phyloP scores from a whole-genome alignment of 2,888 invertebrate genomes.

The Leptinotarsa peninsularis region DNA sequence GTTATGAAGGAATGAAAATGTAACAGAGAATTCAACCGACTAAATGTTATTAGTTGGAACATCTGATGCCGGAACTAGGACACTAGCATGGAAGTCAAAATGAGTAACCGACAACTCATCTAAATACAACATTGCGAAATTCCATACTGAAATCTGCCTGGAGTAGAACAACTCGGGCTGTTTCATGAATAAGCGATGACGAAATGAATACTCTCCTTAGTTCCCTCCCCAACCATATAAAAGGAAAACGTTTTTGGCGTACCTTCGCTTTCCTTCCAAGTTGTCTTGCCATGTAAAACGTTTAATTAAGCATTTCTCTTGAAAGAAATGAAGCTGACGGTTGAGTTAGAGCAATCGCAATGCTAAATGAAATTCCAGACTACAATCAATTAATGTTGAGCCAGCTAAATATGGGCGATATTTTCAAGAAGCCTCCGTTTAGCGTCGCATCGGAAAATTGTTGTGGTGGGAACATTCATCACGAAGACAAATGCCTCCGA shows the following conservation, averaged over 20 bases:
- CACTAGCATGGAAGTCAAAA: not conserved
- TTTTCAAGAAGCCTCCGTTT: slow-evolving; percentile 17
- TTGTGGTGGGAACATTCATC: slow-evolving; percentile 25
- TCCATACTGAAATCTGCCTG: not conserved
- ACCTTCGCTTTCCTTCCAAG: slow-evolving; percentile 20
- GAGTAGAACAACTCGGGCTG: not conserved
- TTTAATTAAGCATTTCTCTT: slow-evolving; percentile 23
- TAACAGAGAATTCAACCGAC: too few species aligned
- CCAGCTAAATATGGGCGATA: slow-evolving; percentile 24
- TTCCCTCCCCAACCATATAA: not conserved
- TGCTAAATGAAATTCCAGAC: slow-evolving; percentile 28
- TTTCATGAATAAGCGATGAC: slow-evolving; percentile 18
- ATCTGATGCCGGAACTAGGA: too few species aligned
- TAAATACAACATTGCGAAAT: not conserved
- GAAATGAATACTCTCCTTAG: slow-evolving; percentile 17
- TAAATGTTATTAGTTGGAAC: too few species aligned
- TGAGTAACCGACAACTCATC: not conserved
- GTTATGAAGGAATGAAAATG: too few species aligned
- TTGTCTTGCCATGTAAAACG: slow-evolving; percentile 23
- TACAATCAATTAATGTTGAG: slow-evolving; percentile 26
- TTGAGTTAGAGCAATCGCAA: slow-evolving; percentile 25
- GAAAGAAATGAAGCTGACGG: slow-evolving; percentile 22
- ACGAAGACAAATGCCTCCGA: slow-evolving; percentile 21
- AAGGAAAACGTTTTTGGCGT: slow-evolving; percentile 15
- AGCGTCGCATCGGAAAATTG: slow-evolving; percentile 20